Evolutionary conservation across 1,140 invertebrate species (phyloP).

Genomic region (Wasmannia auropunctata): DNA sequence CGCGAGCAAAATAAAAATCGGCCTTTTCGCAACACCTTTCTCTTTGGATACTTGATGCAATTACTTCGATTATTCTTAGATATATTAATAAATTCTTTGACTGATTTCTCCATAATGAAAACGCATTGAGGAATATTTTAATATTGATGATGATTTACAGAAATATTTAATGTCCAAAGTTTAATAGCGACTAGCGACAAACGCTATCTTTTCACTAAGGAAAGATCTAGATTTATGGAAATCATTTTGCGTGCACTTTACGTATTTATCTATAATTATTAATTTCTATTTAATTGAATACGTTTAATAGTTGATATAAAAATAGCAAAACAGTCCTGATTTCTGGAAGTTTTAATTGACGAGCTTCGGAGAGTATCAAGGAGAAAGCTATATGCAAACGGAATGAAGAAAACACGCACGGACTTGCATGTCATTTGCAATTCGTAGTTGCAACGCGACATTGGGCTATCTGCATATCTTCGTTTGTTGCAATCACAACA

Average conservation of each 20-base stretch:
- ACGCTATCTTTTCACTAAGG: background rate
- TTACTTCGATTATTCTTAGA: background rate
- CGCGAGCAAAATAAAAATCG: no score
- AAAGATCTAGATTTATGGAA: background rate
- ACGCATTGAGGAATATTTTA: background rate
- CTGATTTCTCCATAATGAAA: background rate
- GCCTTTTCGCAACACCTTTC: background rate
- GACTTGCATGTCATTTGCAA: conserved; percentile 14
- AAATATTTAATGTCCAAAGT: background rate
- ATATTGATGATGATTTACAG: background rate
- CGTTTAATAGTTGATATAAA: background rate
- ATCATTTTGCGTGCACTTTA: background rate
- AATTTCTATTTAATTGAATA: background rate
- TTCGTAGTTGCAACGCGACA: background rate
- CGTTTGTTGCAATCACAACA: background rate
- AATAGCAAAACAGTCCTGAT: background rate
- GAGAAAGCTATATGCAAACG: background rate
- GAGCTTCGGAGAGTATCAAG: background rate
- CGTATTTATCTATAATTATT: background rate
- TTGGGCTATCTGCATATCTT: conserved; percentile 5
- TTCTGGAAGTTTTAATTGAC: conserved; percentile 34
- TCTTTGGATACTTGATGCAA: background rate
- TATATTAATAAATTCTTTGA: background rate
- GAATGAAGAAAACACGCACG: background rate
- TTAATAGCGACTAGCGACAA: background rate